Conservation (phyloP, 2,888 invertebrate species). For the Lumbricus terrestris region DNA sequence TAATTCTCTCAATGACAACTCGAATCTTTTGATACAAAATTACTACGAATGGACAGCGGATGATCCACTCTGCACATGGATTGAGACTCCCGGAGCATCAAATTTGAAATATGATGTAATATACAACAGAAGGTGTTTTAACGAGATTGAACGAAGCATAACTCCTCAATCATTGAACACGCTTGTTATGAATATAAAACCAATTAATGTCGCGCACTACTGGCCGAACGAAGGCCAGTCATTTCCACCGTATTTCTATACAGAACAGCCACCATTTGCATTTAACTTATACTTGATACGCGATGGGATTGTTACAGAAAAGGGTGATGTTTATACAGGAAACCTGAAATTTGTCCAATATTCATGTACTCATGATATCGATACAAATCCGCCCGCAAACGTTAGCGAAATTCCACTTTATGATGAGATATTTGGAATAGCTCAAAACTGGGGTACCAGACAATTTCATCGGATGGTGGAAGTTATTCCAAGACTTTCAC, state of each 20-base stretch:
- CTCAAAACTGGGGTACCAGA: constrained; percentile 27
- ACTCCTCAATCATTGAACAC: background rate
- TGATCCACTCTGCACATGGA: constrained; percentile 13
- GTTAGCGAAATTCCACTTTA: background rate
- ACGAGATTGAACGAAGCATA: background rate
- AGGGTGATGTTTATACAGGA: background rate
- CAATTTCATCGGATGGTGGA: constrained; percentile 27
- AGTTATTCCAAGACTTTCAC: constrained; percentile 26
- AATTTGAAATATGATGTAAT: background rate
- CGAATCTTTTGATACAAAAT: background rate
- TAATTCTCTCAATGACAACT: background rate
- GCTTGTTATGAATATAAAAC: background rate
- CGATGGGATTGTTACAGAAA: background rate
- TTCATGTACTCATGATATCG: background rate
- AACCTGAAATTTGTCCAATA: background rate
- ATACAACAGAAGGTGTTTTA: constrained; percentile 7
- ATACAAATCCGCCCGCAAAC: background rate
- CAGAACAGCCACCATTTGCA: background rate
- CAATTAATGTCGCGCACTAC: background rate
- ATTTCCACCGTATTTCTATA: background rate
- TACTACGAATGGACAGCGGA: constrained; percentile 13
- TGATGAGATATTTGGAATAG: constrained; percentile 25
- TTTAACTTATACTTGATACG: background rate
- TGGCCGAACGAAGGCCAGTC: background rate
- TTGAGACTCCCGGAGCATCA: background rate